Base-by-base conservation (phyloP, 53 echinoderm and acorn worm genomes). In the Apostichopus leukothele region DNA sequence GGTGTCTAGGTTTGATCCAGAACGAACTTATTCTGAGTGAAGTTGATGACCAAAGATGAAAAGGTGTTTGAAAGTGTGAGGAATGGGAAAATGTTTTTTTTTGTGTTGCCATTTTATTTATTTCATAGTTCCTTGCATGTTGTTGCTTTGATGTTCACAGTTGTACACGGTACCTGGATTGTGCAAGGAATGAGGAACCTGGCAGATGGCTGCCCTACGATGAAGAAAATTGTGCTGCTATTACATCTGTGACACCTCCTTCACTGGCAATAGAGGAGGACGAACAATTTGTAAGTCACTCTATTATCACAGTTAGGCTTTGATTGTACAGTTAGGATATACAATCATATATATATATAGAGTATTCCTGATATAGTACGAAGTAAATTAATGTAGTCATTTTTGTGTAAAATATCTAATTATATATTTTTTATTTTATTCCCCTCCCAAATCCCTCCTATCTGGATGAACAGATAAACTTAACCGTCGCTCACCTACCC, bases 401-500 rank as follows among this genome's bases (percentile, higher is more conserved):
- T 0, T 57, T 57, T 57, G 57, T 57, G 57, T 57, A 57, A 9
- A 9, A 57, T 57, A 9, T 9, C 57, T 57, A 7, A 57, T 10
- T 10, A 57, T 57, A 57, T 10, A 57, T 57, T 57, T 9, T 57
- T 57, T 39, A 39, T 39, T 39, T 39, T 39, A 39, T 39, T 39
- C 39, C 39, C 39, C 39, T 39, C 39, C 39, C 39, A 57, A 57
- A 10, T 57, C 57, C 57, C 57, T 57, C 20, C 71, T 71, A 19
- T 18, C 4, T 19, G 5, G 18, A 16, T 91, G 18, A 83, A 11
- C 68, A 96, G 96, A 86, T 94, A 63, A 86, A 61, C 7, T 51
- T 96, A 52, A 92, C 87, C 60, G 88, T 96, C 12, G 73, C 88
- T 59, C 93, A 95, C 78, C 92, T 96, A 50, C 95, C 96, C 52